Percentiles rank a stretch among this genome's conserved stretches.
Evolutionary conservation across 2,888 invertebrate species (phyloP).

Genomic region (Phoronis australis): DNA sequence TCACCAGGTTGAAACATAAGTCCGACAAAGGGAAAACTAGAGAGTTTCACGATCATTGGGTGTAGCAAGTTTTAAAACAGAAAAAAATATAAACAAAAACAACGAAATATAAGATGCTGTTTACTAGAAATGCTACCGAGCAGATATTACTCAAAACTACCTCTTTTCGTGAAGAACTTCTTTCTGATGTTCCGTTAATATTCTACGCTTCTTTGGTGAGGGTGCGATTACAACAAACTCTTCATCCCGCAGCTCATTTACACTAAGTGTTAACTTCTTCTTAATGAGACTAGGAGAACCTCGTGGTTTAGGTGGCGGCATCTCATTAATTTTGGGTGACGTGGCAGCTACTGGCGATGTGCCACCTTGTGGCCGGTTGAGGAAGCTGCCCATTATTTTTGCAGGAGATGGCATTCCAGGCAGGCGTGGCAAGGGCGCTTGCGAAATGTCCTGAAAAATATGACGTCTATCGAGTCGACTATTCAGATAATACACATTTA

Average conservation of each 20-base stretch:
- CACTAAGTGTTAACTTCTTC: slow-evolving; percentile 21
- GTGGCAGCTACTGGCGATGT: too few relatives aligned
- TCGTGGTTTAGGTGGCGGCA: slow-evolving; percentile 19
- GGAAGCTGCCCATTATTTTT: slow-evolving; percentile 40
- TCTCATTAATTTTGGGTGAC: slow-evolving; percentile 25
- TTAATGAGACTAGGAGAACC: slow-evolving; percentile 12
- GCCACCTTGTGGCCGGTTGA: slow-evolving; percentile 39
- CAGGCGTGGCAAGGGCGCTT: slow-evolving; percentile 32
- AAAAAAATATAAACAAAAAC: not conserved
- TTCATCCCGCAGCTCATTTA: slow-evolving; percentile 20
- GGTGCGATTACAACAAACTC: slow-evolving; percentile 39
- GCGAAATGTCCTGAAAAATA: slow-evolving; percentile 24
- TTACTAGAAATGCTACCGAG: too few relatives aligned
- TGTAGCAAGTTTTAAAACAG: not conserved
- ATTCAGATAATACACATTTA: too few relatives aligned
- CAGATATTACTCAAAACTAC: too few relatives aligned
- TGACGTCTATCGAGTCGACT: too few relatives aligned
- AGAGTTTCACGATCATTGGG: not conserved
- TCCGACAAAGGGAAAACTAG: too few relatives aligned
- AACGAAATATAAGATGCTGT: not conserved
- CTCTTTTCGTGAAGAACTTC: slow-evolving; percentile 40
- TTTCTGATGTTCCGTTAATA: slow-evolving; percentile 47
- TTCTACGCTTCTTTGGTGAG: slow-evolving; percentile 29
- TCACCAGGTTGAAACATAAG: too few relatives aligned
- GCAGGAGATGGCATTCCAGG: slow-evolving; percentile 40